Evolutionary conservation across 2,888 invertebrate genomes (phyloP), one percentile per base, ranked within the genome.

Genomic region (Lithophane leautieri): DNA sequence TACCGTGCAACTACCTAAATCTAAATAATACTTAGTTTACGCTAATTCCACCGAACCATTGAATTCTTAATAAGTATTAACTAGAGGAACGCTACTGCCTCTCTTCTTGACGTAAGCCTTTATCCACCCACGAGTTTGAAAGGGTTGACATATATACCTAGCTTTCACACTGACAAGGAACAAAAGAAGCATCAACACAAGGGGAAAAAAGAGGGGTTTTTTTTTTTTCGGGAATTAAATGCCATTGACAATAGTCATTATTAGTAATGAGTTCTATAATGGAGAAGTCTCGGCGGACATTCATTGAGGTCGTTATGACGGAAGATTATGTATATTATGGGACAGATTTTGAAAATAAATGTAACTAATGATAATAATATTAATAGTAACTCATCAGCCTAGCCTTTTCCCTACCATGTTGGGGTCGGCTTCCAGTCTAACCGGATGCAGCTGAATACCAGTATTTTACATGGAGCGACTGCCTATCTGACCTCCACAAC

Each of bases 211-310:
- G 25, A 25, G 9, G 34, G 14, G 25, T 1, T 6, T 42, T 25
- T 76, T 65, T 58, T 67, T n/a, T 34, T 1, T 16, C 12, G 4
- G 52, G 47, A 28, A 44, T 58, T 52, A 40, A 34, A n/a, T n/a
- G 50, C 34, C 58, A 44, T 19, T n/a, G 70, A 44, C 44, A 78
- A 22, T 58, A 7, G 34, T 40, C 65, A 44, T 70, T 56, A 56
- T 63, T 50, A 34, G 50, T 11, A 58, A 58, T 62, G 70, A 47
- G 63, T 42, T 44, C 40, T 44, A 44, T 70, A 65, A 60, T 76
- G 42, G 19, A 42, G 22, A 54, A 44, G 44, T 79, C 25, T 68
- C 4, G 47, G 40, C n/a, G 11, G 56, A 34, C n/a, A 44, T 60
- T 66, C 28, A 2, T 66, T 50, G 4, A 16, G 4, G 22, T 22